Evolutionary conservation across 1,140 invertebrate species (phyloP), one percentile per base, ranked within the genome.

Genomic region (Drosophila leontia): DNA sequence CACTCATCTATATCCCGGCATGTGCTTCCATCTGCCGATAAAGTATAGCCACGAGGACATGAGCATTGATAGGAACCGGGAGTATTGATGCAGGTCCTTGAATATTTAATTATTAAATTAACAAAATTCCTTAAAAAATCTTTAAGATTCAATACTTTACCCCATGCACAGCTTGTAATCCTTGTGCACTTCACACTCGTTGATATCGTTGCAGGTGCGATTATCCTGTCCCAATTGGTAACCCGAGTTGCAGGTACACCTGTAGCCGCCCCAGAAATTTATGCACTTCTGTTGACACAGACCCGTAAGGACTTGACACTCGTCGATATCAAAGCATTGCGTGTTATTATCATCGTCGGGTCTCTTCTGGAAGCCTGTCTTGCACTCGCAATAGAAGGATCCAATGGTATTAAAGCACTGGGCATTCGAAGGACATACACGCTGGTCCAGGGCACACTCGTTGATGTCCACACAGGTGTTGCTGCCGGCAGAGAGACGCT

Each of bases 1-100:
- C 98, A 99, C 93, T 99, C 98, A 91, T 99, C 96, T 72, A 98
- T 96, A 93, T 99, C 98, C 96, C 96, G 95, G 80, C 97, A 98
- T 23, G 95, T 96, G 50, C 95, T 94, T 19, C 94, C 94, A 85
- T 98, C 97, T 7, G 93, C 83, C 0, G 94, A 94, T 5, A 98
- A 93, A 23, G 93, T 94, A 92, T 98, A 99, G 0, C 98, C 98
- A 4, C 94, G 92, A 0, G 98, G 98, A 93, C 98, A 99, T 12
- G 94, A 93, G 93, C 98, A 99, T 47, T 94, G 93, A 92, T 97
- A 99, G 44, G 96, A 97, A 6, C 98, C 98, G 0, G 96, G 95
- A 2, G 95, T 95, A 91, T 99, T 99, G 8, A 96, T 94, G 92
- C 98, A 99, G n/a, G 95, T 94, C 0, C 82, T 88, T 1, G 4